These are phyloP conservation scores for Potorous gilbertii DNA, from an alignment of 2,797 vertebrate genomes.

Conservation along the genomic window DNA sequence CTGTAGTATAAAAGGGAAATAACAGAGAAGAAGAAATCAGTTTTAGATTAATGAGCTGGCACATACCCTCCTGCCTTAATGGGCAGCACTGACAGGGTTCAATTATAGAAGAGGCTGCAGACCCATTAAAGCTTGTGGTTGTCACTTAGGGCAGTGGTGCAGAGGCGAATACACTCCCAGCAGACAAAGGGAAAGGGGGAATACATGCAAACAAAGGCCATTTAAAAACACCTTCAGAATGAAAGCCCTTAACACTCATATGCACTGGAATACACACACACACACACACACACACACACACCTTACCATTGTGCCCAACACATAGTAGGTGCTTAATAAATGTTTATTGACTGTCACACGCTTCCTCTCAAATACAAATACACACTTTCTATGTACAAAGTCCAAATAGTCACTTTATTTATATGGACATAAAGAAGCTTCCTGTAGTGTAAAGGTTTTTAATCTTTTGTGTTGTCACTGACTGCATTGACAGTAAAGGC, in stretches of 20 bases:
- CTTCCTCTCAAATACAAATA: not conserved
- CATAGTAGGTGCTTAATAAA: not conserved
- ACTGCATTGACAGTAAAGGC: not conserved
- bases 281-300: fast-evolving
- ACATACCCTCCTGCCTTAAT: slow-evolving; percentile 72
- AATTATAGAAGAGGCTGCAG: slow-evolving; percentile 76
- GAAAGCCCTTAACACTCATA: not conserved
- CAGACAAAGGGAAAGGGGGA: slow-evolving; percentile 72
- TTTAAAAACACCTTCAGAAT: slow-evolving; percentile 64
- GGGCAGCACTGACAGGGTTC: slow-evolving; percentile 79
- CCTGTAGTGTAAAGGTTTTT: slow-evolving; percentile 21
- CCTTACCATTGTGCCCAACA: not conserved
- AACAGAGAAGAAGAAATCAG: slow-evolving; percentile 67
- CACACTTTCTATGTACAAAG: too few species aligned
- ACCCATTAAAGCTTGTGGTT: slow-evolving; percentile 79
- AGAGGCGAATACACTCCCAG: slow-evolving; percentile 61
- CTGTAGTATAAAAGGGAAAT: slow-evolving; percentile 61
- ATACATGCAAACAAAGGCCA: slow-evolving; percentile 68
- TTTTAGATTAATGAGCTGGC: slow-evolving; percentile 82
- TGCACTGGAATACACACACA: not conserved
- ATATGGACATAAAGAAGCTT: slow-evolving; percentile 33
- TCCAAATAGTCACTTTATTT: not conserved
- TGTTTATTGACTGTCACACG: not conserved
- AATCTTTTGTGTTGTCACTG: slow-evolving; percentile 30
- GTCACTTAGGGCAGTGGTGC: slow-evolving; percentile 73